Percentiles rank a stretch among this genome's conserved stretches.
Conservation (phyloP, 2,113 vertebrate genomes). For the Proteles cristata region DNA sequence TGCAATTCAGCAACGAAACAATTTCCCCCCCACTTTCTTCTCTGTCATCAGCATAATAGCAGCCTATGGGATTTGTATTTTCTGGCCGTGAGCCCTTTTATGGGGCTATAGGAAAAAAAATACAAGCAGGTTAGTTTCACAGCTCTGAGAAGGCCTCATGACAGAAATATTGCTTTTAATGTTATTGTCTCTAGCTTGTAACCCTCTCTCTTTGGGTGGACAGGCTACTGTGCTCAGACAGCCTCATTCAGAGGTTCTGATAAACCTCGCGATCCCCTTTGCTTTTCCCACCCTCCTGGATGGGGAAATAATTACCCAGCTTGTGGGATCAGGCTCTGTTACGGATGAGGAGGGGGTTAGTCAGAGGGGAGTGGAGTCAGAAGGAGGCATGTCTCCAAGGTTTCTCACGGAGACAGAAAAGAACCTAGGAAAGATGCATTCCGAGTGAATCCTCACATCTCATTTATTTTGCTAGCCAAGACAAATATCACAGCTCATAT, state of each 20-base stretch:
- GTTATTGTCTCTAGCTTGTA: slow-evolving; percentile 69
- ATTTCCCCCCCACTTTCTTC: slow-evolving; percentile 73
- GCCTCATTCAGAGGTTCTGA: neutral
- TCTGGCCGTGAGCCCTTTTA: slow-evolving; percentile 69
- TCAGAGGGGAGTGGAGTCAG: slow-evolving; percentile 8
- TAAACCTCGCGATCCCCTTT: slow-evolving; percentile 40
- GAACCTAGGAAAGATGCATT: slow-evolving; percentile 58
- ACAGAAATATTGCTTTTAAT: slow-evolving; percentile 78
- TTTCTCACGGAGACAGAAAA: slow-evolving; percentile 66
- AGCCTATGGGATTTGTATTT: slow-evolving; percentile 63
- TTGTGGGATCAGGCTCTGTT: slow-evolving; percentile 28
- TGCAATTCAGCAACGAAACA: slow-evolving; percentile 77
- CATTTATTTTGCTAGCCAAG: slow-evolving; percentile 74
- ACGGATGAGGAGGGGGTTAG: slow-evolving; percentile 26
- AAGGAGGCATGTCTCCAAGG: slow-evolving; percentile 37
- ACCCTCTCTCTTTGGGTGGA: slow-evolving; percentile 28
- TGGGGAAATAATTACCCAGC: slow-evolving; percentile 61
- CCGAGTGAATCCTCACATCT: slow-evolving; percentile 67
- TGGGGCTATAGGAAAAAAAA: slow-evolving; percentile 67
- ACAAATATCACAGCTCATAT: slow-evolving; percentile 77
- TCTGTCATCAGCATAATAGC: slow-evolving; percentile 70
- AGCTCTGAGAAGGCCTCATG: slow-evolving; percentile 61
- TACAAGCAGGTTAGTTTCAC: slow-evolving; percentile 68
- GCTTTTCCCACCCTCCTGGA: slow-evolving; percentile 50
- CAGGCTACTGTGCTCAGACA: neutral